phyloP scores from a whole-genome alignment of 2,888 invertebrate genomes.

The Torymus texanus region DNA sequence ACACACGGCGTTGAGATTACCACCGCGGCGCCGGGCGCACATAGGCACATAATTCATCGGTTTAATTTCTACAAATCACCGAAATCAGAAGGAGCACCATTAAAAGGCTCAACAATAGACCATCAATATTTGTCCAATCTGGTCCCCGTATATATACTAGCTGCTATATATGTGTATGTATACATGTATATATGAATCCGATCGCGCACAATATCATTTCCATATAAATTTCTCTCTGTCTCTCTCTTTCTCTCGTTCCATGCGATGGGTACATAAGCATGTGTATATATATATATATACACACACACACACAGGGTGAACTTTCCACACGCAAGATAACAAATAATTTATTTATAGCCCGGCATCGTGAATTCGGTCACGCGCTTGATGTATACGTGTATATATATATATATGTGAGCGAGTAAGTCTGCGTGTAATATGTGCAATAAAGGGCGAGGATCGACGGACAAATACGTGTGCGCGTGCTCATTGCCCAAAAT shows the following conservation, averaged over 20 bases:
- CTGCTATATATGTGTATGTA: too few relatives aligned
- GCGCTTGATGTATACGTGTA: not conserved
- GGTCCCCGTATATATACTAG: not conserved
- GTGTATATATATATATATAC: not conserved
- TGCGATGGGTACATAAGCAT: not conserved
- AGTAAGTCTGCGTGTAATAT: constrained; percentile 25
- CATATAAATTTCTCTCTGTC: constrained; percentile 43
- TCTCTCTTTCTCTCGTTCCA: not conserved
- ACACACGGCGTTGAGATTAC: too few relatives aligned
- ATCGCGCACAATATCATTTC: constrained; percentile 53
- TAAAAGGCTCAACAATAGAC: constrained; percentile 52
- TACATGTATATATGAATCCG: constrained; percentile 21
- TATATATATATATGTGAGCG: not conserved
- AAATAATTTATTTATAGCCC: constrained; percentile 56
- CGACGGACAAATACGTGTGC: constrained; percentile 8
- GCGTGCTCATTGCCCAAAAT: constrained; percentile 46
- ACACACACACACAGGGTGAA: constrained; percentile 5
- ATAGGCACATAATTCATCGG: constrained; percentile 35
- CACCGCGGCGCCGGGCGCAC: not conserved
- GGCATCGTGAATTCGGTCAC: constrained; percentile 47
- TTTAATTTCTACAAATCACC: constrained; percentile 49
- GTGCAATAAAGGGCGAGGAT: constrained; percentile 34
- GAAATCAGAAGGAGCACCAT: constrained; percentile 24
- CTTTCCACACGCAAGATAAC: constrained; percentile 47
- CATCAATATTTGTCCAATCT: constrained; percentile 53